Conservation (phyloP, 2,888 invertebrate genomes). For the Drosophila multiciliata region DNA sequence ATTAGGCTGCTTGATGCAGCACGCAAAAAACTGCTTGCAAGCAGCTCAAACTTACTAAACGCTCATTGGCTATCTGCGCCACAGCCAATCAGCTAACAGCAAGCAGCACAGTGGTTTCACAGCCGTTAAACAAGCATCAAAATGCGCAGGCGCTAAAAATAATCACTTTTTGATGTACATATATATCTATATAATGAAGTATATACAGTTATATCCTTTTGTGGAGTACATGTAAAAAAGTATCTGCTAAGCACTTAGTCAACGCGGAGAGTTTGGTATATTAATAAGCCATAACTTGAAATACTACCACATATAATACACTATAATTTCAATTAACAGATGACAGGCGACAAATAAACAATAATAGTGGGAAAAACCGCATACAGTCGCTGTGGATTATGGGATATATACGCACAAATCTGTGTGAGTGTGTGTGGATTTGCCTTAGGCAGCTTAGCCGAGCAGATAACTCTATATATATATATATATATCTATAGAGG, state of each 20-base stretch:
- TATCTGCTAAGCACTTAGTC: constrained; percentile 34
- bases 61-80: constrained; percentile 34
- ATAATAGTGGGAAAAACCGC: constrained; percentile 6
- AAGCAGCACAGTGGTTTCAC: constrained; percentile 35
- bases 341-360: constrained; percentile 1
- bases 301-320: constrained; percentile 1
- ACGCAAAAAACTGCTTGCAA: constrained; percentile 33
- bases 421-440: constrained; percentile 10
- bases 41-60: constrained; percentile 18
- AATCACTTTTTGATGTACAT: neutral
- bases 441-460: constrained; percentile 36
- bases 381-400: constrained; percentile 9
- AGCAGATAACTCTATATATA: constrained; percentile 2
- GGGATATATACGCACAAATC: constrained; percentile 22
- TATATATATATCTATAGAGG: neutral
- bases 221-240: constrained; percentile 25
- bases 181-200: neutral
- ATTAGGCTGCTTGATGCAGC: constrained; percentile 26
- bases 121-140: constrained; percentile 4
- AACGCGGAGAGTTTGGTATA: constrained; percentile 16
- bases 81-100: constrained; percentile 23
- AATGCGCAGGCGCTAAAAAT: constrained; percentile 40
- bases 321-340: constrained; percentile 9
- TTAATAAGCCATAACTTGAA: constrained; percentile 26
- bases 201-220: constrained; percentile 12